phyloP scores from a whole-genome alignment of 2,888 invertebrate genomes.

The Agrotis ipsilon region DNA sequence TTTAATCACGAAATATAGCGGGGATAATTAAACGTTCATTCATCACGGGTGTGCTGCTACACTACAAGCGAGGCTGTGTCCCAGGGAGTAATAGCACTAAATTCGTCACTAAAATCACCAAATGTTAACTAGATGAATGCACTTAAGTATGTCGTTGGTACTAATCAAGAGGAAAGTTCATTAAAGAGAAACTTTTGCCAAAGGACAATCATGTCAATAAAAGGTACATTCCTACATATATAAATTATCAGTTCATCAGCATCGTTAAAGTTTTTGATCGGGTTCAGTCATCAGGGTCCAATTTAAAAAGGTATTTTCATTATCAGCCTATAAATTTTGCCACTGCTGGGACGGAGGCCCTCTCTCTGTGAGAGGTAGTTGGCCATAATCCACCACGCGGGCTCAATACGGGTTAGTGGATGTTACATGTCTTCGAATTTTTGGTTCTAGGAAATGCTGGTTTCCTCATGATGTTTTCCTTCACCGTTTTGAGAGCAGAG shows the following conservation, averaged over 20 bases:
- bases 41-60: slow-evolving; percentile 40
- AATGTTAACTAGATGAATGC: slow-evolving; percentile 12
- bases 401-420: too few species aligned
- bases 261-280: neutral
- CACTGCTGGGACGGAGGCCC: too few species aligned
- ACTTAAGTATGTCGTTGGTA: slow-evolving; percentile 7
- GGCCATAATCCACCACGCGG: too few species aligned
- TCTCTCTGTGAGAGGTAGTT: too few species aligned
- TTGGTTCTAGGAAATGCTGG: too few species aligned
- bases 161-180: slow-evolving; percentile 6
- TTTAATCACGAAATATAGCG: slow-evolving; percentile 61
- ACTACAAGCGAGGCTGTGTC: slow-evolving; percentile 31
- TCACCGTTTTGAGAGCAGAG: too few species aligned
- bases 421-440: too few species aligned
- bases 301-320: neutral
- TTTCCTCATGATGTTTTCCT: too few species aligned
- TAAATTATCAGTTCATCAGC: neutral
- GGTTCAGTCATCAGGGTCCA: neutral
- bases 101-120: slow-evolving; percentile 41
- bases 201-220: neutral
- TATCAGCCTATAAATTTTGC: too few species aligned
- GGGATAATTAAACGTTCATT: slow-evolving; percentile 60
- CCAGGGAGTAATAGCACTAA: slow-evolving; percentile 38
- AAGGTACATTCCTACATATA: neutral
- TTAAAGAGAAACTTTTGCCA: slow-evolving; percentile 1